Evolutionary conservation across 2,113 vertebrate species (phyloP).

Genomic region (Collichthys lucidus): DNA sequence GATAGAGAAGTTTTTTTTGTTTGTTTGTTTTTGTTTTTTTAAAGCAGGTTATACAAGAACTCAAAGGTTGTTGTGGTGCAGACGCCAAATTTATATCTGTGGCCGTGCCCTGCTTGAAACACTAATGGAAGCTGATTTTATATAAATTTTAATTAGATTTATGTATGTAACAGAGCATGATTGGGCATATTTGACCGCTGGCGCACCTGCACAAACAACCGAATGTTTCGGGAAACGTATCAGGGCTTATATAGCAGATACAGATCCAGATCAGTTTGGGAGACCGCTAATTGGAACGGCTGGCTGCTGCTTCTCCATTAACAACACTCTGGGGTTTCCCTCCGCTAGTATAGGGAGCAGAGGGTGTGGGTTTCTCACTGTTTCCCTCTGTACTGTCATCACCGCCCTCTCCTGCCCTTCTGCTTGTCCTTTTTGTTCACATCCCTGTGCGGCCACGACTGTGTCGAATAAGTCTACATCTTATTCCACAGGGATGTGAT

Average conservation of each 20-base stretch:
- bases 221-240: neutral
- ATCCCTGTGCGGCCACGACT: neutral
- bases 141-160: neutral
- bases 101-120: no score
- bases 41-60: neutral
- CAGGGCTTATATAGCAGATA: neutral
- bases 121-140: neutral
- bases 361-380: constrained; percentile 6
- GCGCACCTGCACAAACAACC: neutral
- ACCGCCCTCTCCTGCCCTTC: neutral
- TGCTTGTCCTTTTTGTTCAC: constrained; percentile 16
- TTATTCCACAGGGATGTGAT: constrained; percentile 32
- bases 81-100: no score
- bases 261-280: constrained; percentile 1
- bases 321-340: neutral
- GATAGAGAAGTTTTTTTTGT: neutral
- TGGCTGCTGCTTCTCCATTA: neutral
- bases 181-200: neutral
- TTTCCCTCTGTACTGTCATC: constrained; percentile 26
- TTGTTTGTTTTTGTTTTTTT: no score
- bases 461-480: neutral
- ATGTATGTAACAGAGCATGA: neutral
- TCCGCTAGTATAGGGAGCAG: neutral
- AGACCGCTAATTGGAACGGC: neutral
- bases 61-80: neutral